Evolutionary conservation across 2,113 vertebrate genomes (phyloP).

Genomic region (Neotoma lepida): DNA sequence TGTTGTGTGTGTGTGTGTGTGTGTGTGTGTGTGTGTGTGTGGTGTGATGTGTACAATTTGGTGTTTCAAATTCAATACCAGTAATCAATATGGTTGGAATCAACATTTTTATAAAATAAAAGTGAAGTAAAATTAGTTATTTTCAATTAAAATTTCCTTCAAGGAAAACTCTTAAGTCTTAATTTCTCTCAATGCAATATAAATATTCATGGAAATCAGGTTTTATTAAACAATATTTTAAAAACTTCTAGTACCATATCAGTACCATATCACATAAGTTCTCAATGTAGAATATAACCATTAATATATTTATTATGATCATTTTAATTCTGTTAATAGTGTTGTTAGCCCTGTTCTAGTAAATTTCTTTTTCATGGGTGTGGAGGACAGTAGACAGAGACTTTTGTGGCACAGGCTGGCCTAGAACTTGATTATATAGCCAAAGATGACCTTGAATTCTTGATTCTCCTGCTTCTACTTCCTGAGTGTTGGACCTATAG

Average conservation of each 20-base stretch:
- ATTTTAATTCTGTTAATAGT: constrained; percentile 40
- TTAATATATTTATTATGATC: not conserved
- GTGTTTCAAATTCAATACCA: not conserved
- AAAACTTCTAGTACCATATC: too few species aligned
- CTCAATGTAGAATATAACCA: too few species aligned
- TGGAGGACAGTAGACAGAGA: not conserved
- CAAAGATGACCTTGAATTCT: not conserved
- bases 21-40: too few species aligned
- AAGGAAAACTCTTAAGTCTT: too few species aligned
- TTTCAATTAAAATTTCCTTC: too few species aligned
- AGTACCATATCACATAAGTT: too few species aligned
- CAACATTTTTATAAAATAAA: not conserved
- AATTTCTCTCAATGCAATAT: too few species aligned
- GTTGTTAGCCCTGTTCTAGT: not conserved
- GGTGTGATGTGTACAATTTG: not conserved
- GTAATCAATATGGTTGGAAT: not conserved
- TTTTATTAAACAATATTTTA: too few species aligned
- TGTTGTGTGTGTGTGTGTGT: not conserved
- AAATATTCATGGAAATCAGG: too few species aligned
- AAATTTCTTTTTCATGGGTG: not conserved
- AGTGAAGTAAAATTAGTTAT: too few species aligned
- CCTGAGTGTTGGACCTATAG: not conserved
- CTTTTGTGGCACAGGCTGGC: not conserved
- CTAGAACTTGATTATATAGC: not conserved
- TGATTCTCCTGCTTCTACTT: not conserved